Evolutionary conservation across 1,140 invertebrate genomes (phyloP), one percentile per base, ranked within the genome.

Genomic region (Doryteuthis pealeii): DNA sequence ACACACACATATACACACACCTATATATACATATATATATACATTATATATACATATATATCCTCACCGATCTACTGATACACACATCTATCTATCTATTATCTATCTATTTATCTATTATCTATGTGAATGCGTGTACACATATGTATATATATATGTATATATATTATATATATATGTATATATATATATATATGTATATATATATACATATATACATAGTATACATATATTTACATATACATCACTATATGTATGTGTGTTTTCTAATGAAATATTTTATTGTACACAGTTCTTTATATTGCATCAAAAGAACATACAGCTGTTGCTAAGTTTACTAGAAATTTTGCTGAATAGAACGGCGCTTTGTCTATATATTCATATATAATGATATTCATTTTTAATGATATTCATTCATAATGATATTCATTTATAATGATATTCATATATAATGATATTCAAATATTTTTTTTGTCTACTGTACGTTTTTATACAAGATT

Each of bases 101-200:
- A n/a, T n/a, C n/a, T n/a, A n/a, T n/a, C n/a, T n/a, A n/a, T n/a
- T n/a, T n/a, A n/a, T n/a, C n/a, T n/a, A n/a, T n/a, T n/a, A n/a
- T n/a, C n/a, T n/a, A n/a, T n/a, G n/a, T n/a, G n/a, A n/a, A n/a
- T n/a, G n/a, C n/a, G n/a, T 49, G 18, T 49, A 49, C 18, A 49
- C 18, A 49, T 49, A 49, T 49, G 18, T 49, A 49, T 49, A 49
- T 49, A 49, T 49, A 49, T 49, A 49, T 49, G 18, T 49, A 49
- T 49, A 49, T 49, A 49, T 49, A 49, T 49, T 49, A 49, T 49
- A 49, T 49, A 49, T 49, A 49, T 49, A 49, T 49, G 18, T 49
- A 49, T 49, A 49, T 58, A 58, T 58, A 18, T 18, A 58, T 58
- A 58, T 58, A 18, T 58, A 58, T 58, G 26, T 58, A 58, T 49